phyloP scores from a whole-genome alignment of 2,888 invertebrate genomes.

The Enoplolaimus lenunculus region DNA sequence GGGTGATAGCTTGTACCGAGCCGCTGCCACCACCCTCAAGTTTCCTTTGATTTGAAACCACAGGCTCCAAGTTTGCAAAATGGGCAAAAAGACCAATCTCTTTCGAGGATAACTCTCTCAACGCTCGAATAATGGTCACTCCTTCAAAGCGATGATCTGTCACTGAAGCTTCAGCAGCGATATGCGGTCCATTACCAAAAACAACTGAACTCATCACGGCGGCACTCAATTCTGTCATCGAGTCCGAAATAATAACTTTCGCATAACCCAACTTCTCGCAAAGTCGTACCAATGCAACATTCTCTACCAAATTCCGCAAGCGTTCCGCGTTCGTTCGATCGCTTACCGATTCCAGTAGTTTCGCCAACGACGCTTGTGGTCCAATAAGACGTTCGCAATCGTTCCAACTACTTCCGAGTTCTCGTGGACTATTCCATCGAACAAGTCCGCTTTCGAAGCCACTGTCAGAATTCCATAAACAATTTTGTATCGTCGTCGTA shows the following conservation, averaged over 20 bases:
- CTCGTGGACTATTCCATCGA: not conserved
- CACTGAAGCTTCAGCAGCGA: not conserved
- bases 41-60: not conserved
- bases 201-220: not conserved
- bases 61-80: not conserved
- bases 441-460: not conserved
- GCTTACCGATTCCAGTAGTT: not conserved
- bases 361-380: not conserved
- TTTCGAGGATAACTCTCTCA: conserved; percentile 15
- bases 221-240: not conserved
- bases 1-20: not conserved
- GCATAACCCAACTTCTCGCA: not conserved
- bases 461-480: not conserved
- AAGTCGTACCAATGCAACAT: not conserved
- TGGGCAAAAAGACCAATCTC: conserved; percentile 12
- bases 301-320: not conserved
- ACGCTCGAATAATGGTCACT: conserved; percentile 5
- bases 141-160: not conserved
- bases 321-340: not conserved
- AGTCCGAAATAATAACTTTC: not conserved
- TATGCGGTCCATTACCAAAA: conserved; percentile 15
- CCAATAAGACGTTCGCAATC: too few species aligned
- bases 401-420: too few species aligned
- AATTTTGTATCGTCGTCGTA: not conserved
- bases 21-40: not conserved